Base-by-base conservation (phyloP, 2,797 vertebrate genomes). In the Tadarida brasiliensis region DNA sequence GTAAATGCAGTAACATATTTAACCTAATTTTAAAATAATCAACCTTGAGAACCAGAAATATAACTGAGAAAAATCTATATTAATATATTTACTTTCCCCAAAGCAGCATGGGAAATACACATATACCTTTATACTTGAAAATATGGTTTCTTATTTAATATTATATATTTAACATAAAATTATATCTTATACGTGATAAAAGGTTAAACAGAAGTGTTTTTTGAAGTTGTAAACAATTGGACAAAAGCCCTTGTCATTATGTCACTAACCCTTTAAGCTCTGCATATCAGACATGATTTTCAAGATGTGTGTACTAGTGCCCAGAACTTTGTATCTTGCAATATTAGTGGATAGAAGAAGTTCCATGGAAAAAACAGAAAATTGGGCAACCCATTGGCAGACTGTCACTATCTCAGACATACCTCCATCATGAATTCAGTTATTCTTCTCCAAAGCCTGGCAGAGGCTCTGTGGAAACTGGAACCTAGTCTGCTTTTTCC, bases 11-110 rank as follows among this genome's bases (percentile, higher is more conserved):
- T 80, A 73, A 20, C 47, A 88, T 30, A 57, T 92, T 92, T 92
- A 95, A 90, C 61, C 61, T 77, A 68, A 81, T 63, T 96, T 83
- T 89, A 83, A 96, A 94, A 80, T 92, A 81, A 28, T 44, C 56
- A 68, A 71, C 35, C 56, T 88, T 68, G 15, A 57, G 30, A 39
- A 39, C 26, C 59, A 86, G 82, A 94, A 90, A 74, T 95, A 26
- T 82, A 82, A 87, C 80, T 70, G 61, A 92, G 91, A 39, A 90
- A 93, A 81, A 63, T n/a, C 5, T 44, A 16, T 61, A 70, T 70
- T 65, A 44, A 63, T 92, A 89, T 47, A 59, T 61, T 86, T 39
- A 57, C n/a, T 49, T 91, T 70, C 80, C 35, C 57, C 6, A 8
- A 74, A n/a, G 54, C 26, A 70, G 5, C 61, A 11, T 51, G 17